Evolutionary conservation across 2,797 vertebrate species (phyloP), one percentile per base, ranked within the genome.

Genomic region (Scarus forsteni): DNA sequence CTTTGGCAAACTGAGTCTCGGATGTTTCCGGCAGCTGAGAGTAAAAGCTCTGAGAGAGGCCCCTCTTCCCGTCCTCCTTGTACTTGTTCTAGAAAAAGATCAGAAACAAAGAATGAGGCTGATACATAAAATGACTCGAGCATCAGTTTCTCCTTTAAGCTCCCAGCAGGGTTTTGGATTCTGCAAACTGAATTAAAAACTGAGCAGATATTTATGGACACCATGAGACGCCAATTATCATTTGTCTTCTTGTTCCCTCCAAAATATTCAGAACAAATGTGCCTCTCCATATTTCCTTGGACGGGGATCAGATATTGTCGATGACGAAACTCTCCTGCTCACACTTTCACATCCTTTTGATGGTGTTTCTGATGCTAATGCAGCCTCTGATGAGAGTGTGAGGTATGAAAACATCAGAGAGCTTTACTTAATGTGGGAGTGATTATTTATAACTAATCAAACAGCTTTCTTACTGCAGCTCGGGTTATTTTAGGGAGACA

Each of bases 11-110:
- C 71, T 83, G 78, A 8, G 70, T 92, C 60, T 93, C 75, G 0
- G 12, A 1, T 0, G 93, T 93, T 34, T 92, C 77, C 0, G 91
- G 80, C 0, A 94, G 81, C 49, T 81, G 87, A 13, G 80, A 73
- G 87, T 97, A 98, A 16, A 96, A 83, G 39, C 92, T 92, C 43
- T 93, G 93, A 34, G 80, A 79, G 7, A 72, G 77, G 4, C 61
- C 74, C 59, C 53, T 85, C 56, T 18, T 70, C 3, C 80, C 84
- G 0, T 40, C 36, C 67, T 87, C 94, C 90, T 94, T 97, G 80
- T 98, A 98, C 73, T 96, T 96, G 1, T 10, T 11, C 90, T 91
- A 27, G 77, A 19, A 18, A 46, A 63, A 56, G 15, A 46, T 5
- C 10, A 42, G 14, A 49, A 7, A 8, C 19, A 0, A 35, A 34